Evolutionary conservation across 2,113 vertebrate genomes (phyloP), one percentile per base, ranked within the genome.

Genomic region (Ageneiosus marmoratus): DNA sequence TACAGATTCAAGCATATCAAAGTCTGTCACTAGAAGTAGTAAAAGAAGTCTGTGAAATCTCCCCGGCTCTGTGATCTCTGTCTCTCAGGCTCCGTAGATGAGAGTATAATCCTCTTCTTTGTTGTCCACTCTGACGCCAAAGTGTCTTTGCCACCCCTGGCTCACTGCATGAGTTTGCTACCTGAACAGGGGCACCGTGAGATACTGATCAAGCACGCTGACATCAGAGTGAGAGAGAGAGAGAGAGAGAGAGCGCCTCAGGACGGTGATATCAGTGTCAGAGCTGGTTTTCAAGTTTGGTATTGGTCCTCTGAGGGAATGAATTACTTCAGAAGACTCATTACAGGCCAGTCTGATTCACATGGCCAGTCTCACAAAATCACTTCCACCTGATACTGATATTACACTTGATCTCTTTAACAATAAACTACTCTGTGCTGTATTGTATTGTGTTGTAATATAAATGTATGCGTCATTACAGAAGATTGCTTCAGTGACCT

Each of bases 51-150:
- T 44, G 73, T 67, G 27, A 41, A 37, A 63, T 55, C 81, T 76
- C 53, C n/a, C 81, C 15, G 24, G n/a, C 72, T 60, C 20, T 81
- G 62, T 34, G 82, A 82, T 34, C 27, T 70, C 80, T 73, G 18
- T 73, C 62, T 81, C 44, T 83, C 37, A 81, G 72, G 13, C 80
- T 83, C 65, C 58, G 32, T 70, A 74, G 80, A 72, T 50, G 69
- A 70, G 63, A 84, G 75, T 63, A 88, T 83, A 88, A 88, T 88
- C 84, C 77, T 72, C 48, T 60, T n/a, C 85, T 85, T 88, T 88
- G 85, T 86, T 84, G 76, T 62, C 44, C 51, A 32, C 41, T 9
- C 79, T 83, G 87, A 88, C 83, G 85, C 87, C 85, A 81, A 76
- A 37, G 80, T 81, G 81, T 83, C 83, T 85, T 78, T 86, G 82